These are phyloP conservation scores for Ashinkailepas kermadecensis DNA, from an alignment of 2,888 invertebrate species.

Conservation along the genomic window DNA sequence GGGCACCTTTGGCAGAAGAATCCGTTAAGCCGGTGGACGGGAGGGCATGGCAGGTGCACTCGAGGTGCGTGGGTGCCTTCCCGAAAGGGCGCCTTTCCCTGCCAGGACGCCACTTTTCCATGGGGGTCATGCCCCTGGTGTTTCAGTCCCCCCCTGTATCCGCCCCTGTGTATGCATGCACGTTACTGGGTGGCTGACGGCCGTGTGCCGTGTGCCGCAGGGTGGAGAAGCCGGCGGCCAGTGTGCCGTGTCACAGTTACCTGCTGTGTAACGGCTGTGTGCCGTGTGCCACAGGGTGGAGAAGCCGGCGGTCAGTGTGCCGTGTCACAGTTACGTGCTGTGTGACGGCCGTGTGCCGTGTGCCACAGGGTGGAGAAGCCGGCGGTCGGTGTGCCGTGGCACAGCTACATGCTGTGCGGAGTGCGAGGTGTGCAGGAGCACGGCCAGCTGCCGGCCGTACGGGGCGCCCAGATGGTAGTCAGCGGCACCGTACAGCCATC, in stretches of 20 bases:
- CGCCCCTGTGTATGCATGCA: too few relatives aligned
- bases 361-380: constrained; percentile 14
- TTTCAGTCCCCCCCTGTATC: too few relatives aligned
- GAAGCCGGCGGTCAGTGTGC: constrained; percentile 46
- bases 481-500: constrained; percentile 84
- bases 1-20: too few relatives aligned
- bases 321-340: constrained; percentile 89
- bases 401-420: constrained; percentile 90
- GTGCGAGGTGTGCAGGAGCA: constrained; percentile 68
- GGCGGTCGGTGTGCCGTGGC: constrained; percentile 62
- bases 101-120: too few relatives aligned
- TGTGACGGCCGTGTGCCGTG: constrained; percentile 47
- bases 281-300: background rate
- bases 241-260: constrained; percentile 84
- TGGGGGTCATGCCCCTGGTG: too few relatives aligned
- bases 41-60: too few relatives aligned
- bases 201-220: constrained; percentile 34
- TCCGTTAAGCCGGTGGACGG: too few relatives aligned
- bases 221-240: constrained; percentile 23
- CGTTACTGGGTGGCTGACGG: too few relatives aligned
- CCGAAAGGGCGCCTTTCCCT: too few relatives aligned
- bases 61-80: too few relatives aligned
- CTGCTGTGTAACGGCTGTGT: too few relatives aligned
- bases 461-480: constrained; percentile 65
- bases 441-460: constrained; percentile 35